phyloP scores from a whole-genome alignment of 2,888 invertebrate species.

The Trichopoda pennipes region DNA sequence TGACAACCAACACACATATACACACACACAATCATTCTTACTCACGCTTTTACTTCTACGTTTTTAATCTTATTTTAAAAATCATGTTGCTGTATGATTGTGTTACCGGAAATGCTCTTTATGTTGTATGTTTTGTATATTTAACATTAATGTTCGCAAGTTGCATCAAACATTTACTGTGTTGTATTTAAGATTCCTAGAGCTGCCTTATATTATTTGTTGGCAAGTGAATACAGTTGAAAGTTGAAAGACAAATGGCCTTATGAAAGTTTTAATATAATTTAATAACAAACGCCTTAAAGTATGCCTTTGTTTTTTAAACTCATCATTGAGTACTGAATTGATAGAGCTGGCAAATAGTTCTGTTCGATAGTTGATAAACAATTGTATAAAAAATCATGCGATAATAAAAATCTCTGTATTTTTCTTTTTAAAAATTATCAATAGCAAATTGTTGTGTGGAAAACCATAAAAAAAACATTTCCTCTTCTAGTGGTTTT shows the following conservation, averaged over 20 bases:
- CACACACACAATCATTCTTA: background rate
- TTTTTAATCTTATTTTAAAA: background rate
- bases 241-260: too few species aligned
- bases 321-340: background rate
- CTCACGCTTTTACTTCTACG: too few species aligned
- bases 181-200: background rate
- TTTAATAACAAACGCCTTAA: constrained; percentile 14
- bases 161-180: constrained; percentile 9
- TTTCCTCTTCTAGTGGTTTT: too few species aligned
- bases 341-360: too few species aligned
- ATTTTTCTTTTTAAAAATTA: too few species aligned
- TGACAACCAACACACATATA: background rate
- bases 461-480: too few species aligned
- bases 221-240: too few species aligned
- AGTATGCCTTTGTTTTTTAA: constrained; percentile 24
- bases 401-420: too few species aligned
- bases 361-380: too few species aligned
- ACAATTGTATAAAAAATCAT: too few species aligned
- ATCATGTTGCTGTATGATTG: constrained; percentile 15
- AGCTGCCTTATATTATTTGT: background rate
- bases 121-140: background rate
- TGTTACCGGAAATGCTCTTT: constrained; percentile 55
- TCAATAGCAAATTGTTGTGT: too few species aligned
- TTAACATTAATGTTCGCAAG: background rate
- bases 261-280: background rate